These are phyloP conservation scores for Leucophora obtusa DNA, from an alignment of 2,888 invertebrate species.

Conservation along the genomic window DNA sequence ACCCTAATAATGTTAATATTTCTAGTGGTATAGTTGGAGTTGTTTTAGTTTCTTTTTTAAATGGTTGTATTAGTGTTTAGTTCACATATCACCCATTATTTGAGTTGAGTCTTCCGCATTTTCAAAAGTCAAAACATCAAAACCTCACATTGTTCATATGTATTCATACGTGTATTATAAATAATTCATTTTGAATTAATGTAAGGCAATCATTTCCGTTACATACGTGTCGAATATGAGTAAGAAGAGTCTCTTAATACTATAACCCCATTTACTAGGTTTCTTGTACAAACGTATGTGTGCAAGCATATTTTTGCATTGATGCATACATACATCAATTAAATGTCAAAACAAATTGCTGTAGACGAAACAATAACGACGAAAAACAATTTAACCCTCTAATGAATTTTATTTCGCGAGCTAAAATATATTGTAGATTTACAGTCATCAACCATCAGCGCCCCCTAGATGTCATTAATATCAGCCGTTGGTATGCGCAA, in stretches of 20 bases:
- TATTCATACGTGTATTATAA: slow-evolving; percentile 48
- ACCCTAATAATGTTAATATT: slow-evolving; percentile 2
- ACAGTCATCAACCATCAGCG: no score
- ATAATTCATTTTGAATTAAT: slow-evolving; percentile 57
- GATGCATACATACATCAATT: slow-evolving; percentile 64
- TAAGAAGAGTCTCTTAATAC: background rate
- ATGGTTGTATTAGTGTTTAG: background rate
- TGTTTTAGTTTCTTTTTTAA: background rate
- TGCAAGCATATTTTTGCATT: slow-evolving; percentile 51
- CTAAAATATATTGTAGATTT: no score
- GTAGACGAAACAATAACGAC: slow-evolving; percentile 8
- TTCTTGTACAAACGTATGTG: slow-evolving; percentile 18
- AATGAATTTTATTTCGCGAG: background rate
- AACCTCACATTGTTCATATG: slow-evolving; percentile 37
- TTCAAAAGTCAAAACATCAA: slow-evolving; percentile 53
- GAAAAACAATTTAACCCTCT: slow-evolving; percentile 13
- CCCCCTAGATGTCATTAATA: no score
- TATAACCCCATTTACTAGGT: slow-evolving; percentile 37
- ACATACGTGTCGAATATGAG: slow-evolving; percentile 3
- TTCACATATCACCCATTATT: slow-evolving; percentile 10
- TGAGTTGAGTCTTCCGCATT: slow-evolving; percentile 54
- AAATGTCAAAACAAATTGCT: slow-evolving; percentile 64
- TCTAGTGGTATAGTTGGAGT: background rate
- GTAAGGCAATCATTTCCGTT: slow-evolving; percentile 62
- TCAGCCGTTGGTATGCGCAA: no score